Evolutionary conservation across 2,888 invertebrate genomes (phyloP).

Genomic region (Trichacis sp.): DNA sequence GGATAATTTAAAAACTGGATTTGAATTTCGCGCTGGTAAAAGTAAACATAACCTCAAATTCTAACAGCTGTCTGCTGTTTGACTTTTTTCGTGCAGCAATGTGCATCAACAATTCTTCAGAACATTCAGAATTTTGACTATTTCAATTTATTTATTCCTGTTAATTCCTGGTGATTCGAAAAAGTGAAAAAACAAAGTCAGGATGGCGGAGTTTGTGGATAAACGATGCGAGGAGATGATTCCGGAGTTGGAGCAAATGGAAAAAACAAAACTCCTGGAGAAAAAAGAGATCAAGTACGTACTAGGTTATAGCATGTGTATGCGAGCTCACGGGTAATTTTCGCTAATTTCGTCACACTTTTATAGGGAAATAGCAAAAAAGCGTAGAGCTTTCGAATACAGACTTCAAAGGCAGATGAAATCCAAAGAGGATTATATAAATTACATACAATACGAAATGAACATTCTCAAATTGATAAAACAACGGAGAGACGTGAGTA

Average conservation of each 20-base stretch:
- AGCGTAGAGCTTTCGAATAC: slow-evolving; percentile 79
- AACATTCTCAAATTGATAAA: slow-evolving; percentile 77
- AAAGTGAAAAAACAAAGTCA: background rate
- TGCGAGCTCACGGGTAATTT: background rate
- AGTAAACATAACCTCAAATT: too few relatives aligned
- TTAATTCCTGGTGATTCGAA: too few relatives aligned
- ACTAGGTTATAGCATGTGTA: slow-evolving; percentile 20
- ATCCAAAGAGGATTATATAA: slow-evolving; percentile 78
- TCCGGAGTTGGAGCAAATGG: slow-evolving; percentile 85
- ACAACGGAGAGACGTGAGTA: slow-evolving; percentile 72
- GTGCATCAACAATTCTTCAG: too few relatives aligned
- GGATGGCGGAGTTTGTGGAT: slow-evolving; percentile 87
- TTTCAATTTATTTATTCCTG: too few relatives aligned
- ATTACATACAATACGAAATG: slow-evolving; percentile 80
- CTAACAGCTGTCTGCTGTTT: too few relatives aligned
- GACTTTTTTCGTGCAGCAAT: too few relatives aligned
- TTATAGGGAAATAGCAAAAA: slow-evolving; percentile 77
- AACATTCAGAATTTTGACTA: too few relatives aligned
- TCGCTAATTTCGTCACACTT: too few relatives aligned
- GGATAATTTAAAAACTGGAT: too few relatives aligned
- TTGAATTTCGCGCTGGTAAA: too few relatives aligned
- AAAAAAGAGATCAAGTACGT: slow-evolving; percentile 81
- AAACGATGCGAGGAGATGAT: slow-evolving; percentile 83
- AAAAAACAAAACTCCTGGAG: slow-evolving; percentile 77
- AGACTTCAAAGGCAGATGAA: slow-evolving; percentile 78